Evolutionary conservation across 2,113 vertebrate genomes (phyloP).

Genomic region (Penelope pileata): DNA sequence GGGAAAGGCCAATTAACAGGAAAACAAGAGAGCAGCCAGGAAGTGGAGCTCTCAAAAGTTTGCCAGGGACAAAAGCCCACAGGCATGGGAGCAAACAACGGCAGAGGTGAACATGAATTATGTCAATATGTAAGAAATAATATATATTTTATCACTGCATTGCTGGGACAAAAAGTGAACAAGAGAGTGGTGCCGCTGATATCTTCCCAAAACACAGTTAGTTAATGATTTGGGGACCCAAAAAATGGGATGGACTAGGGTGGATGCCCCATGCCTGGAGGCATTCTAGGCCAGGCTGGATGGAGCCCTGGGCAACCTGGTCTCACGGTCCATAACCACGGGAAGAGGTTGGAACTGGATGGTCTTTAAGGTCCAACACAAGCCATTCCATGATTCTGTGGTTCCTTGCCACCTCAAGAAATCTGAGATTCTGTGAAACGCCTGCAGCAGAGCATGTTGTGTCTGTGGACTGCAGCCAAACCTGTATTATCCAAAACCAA

Average conservation of each 20-base stretch:
- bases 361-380: too few species aligned
- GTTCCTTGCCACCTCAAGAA: neutral
- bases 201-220: neutral
- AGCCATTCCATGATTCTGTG: too few species aligned
- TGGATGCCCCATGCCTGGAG: too few species aligned
- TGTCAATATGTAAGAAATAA: rapidly evolving
- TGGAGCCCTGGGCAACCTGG: too few species aligned
- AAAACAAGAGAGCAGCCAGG: neutral
- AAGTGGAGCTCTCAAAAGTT: neutral
- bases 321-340: too few species aligned
- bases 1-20: constrained; percentile 3
- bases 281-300: too few species aligned
- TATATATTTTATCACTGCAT: neutral
- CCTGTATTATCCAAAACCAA: neutral
- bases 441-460: neutral
- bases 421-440: rapidly evolving
- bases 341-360: too few species aligned
- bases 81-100: neutral
- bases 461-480: neutral
- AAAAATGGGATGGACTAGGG: neutral
- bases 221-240: neutral
- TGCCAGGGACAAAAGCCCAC: neutral
- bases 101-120: neutral
- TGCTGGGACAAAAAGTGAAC: neutral
- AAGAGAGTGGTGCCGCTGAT: neutral